Evolutionary conservation across 2,888 invertebrate species (phyloP).

Genomic region (Apotomis capreana): DNA sequence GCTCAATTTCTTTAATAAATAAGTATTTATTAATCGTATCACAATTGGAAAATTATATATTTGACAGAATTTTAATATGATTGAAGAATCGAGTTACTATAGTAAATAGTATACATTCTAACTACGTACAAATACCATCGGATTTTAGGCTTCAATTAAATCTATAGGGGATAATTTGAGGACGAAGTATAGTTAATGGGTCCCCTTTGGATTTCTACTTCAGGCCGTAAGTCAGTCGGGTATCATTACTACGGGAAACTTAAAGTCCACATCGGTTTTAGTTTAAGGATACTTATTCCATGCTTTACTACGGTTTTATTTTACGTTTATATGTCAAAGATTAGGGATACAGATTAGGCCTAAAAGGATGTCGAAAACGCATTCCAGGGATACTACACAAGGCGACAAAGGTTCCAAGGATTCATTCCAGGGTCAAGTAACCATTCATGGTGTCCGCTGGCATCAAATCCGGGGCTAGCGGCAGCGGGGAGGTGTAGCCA

Average conservation of each 20-base stretch:
- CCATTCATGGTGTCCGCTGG: slow-evolving; percentile 50
- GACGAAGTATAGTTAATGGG: not conserved
- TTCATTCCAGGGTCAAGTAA: slow-evolving; percentile 45
- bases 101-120: not conserved
- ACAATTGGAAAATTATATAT: no score
- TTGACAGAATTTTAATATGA: no score
- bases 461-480: slow-evolving; percentile 44
- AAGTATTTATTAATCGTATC: no score
- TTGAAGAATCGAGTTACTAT: no score
- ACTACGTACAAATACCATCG: not conserved
- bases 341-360: not conserved
- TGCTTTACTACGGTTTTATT: no score
- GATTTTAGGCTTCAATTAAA: not conserved
- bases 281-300: no score
- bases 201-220: not conserved
- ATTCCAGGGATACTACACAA: not conserved
- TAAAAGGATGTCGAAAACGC: not conserved
- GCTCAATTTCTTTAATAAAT: no score
- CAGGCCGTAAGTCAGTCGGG: not conserved
- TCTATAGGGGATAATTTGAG: not conserved
- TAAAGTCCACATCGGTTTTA: not conserved
- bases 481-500: slow-evolving; percentile 40
- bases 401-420: not conserved
- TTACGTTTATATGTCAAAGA: no score
- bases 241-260: not conserved